Conservation (phyloP, 2,113 vertebrate species). For the Thalassoma bifasciatum region DNA sequence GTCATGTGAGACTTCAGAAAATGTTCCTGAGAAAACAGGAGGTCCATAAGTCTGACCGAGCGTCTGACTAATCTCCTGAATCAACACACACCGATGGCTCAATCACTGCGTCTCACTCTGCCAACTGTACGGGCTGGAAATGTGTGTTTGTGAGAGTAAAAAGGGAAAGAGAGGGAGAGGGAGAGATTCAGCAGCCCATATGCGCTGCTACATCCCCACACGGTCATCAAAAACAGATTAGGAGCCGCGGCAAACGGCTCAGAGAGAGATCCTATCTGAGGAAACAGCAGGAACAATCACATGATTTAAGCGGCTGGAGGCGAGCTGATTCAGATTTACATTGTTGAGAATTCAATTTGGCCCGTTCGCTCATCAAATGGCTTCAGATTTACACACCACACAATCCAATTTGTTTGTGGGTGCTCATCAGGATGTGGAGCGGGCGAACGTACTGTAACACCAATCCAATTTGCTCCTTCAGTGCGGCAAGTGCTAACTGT, state of each 20-base stretch:
- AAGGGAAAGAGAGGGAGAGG: conserved; percentile 35
- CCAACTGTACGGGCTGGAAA: conserved; percentile 65
- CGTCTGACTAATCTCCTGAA: conserved; percentile 75
- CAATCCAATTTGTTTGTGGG: conserved; percentile 90
- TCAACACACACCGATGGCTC: conserved; percentile 76
- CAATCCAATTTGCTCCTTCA: conserved; percentile 92
- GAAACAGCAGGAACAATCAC: conserved; percentile 83
- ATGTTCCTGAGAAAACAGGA: conserved; percentile 69
- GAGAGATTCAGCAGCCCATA: conserved; percentile 69
- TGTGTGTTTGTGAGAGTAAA: conserved; percentile 5
- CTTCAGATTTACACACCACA: conserved; percentile 79
- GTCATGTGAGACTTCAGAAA: conserved; percentile 48
- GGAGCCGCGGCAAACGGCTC: conserved; percentile 83
- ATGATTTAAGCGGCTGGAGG: conserved; percentile 83
- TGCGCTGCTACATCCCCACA: conserved; percentile 81
- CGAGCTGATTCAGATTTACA: conserved; percentile 88
- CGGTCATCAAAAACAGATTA: conserved; percentile 85
- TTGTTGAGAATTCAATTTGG: conserved; percentile 92
- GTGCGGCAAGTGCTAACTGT: conserved; percentile 76
- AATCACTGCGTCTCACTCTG: conserved; percentile 61
- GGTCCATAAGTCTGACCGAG: conserved; percentile 73
- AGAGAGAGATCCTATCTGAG: conserved; percentile 80
- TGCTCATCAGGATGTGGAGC: conserved; percentile 70
- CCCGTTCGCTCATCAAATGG: conserved; percentile 82
- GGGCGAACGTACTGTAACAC: conserved; percentile 74